These are phyloP conservation scores for Heteronetta atricapilla DNA, from an alignment of 2,113 vertebrate species.

Conservation along the genomic window DNA sequence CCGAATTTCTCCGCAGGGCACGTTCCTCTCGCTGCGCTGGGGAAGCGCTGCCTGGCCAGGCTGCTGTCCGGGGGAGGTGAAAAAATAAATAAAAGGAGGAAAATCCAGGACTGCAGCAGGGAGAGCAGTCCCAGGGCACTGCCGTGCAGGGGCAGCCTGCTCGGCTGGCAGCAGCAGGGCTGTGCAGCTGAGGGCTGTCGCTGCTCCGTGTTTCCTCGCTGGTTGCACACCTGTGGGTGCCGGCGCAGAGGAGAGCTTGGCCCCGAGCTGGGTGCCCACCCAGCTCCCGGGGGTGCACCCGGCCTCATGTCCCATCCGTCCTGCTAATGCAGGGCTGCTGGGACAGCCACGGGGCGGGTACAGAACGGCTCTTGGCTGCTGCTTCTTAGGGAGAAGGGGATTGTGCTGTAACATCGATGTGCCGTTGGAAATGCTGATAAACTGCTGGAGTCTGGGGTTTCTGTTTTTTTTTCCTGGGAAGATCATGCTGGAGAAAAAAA, in stretches of 20 bases:
- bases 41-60: background rate
- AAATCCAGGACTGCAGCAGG: background rate
- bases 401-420: background rate
- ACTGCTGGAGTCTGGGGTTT: fast-evolving
- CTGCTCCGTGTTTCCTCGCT: background rate
- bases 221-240: no score
- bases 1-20: fast-evolving
- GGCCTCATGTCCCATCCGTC: no score
- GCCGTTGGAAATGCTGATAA: background rate
- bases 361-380: background rate
- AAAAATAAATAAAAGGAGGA: no score
- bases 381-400: background rate
- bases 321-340: background rate
- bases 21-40: background rate
- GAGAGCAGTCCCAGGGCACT: background rate
- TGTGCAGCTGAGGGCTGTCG: fast-evolving
- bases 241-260: no score
- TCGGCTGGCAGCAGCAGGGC: fast-evolving
- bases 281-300: no score
- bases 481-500: background rate
- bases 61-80: fast-evolving
- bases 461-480: background rate
- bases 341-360: background rate
- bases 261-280: no score
- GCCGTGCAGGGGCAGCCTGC: fast-evolving